phyloP scores from a whole-genome alignment of 2,888 invertebrate genomes.

The Callyntrura guangdongensis region DNA sequence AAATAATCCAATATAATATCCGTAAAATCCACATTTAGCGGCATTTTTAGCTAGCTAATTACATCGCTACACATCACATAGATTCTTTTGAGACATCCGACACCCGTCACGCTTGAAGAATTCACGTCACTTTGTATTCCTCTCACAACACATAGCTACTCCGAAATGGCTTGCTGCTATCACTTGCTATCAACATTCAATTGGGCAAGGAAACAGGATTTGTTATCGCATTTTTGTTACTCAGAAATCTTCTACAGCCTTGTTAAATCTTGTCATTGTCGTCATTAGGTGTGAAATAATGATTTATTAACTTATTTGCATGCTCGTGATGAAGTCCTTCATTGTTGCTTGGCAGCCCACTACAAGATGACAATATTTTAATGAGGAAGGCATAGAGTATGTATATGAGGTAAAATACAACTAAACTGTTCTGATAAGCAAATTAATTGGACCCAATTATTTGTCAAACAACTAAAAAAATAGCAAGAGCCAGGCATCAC shows the following conservation, averaged over 20 bases:
- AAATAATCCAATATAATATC: background rate
- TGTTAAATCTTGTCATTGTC: conserved; percentile 12
- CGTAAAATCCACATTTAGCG: conserved; percentile 14
- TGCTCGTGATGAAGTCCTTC: conserved; percentile 32
- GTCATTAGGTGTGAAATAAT: conserved; percentile 40
- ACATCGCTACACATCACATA: conserved; percentile 4
- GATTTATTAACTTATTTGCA: conserved; percentile 37
- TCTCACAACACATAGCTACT: conserved; percentile 56
- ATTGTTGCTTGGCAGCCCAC: conserved; percentile 10
- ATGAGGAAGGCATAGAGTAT: conserved; percentile 30
- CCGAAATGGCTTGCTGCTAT: conserved; percentile 12
- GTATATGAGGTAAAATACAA: background rate
- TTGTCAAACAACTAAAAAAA: conserved; percentile 50
- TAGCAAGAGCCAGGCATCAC: conserved; percentile 31
- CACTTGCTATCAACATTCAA: background rate
- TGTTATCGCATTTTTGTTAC: conserved; percentile 50
- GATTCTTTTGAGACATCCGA: conserved; percentile 76
- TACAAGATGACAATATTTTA: conserved; percentile 6
- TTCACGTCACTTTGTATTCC: conserved; percentile 72
- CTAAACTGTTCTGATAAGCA: conserved; percentile 58
- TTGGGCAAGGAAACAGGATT: conserved; percentile 47
- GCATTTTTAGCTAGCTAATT: conserved; percentile 34
- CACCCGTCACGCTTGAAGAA: conserved; percentile 64
- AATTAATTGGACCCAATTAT: conserved; percentile 78
- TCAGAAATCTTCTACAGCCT: conserved; percentile 38